Conservation (phyloP, 2,888 invertebrate species). For the Trachelus troglodyta region DNA sequence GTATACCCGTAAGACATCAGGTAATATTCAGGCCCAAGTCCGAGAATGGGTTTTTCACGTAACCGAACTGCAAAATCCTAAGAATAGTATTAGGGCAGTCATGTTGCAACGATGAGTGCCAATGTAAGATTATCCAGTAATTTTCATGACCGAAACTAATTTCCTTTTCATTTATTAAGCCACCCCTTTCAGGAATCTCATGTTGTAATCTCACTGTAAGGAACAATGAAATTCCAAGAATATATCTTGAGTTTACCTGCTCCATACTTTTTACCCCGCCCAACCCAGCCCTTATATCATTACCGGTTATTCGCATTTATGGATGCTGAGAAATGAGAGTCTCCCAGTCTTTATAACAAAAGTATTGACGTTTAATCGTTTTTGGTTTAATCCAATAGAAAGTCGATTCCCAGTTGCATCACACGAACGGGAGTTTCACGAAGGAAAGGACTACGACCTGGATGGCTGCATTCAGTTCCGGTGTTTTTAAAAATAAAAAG, state of each 20-base stretch:
- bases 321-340: no score
- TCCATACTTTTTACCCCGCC: background rate
- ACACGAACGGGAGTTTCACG: slow-evolving; percentile 16
- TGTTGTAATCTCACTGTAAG: no score
- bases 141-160: no score
- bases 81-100: slow-evolving; percentile 24
- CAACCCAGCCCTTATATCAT: no score
- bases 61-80: slow-evolving; percentile 45
- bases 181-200: no score
- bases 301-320: no score
- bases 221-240: no score
- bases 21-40: slow-evolving; percentile 40
- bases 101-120: background rate
- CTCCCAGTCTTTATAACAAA: no score
- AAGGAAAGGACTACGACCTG: slow-evolving; percentile 7
- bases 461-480: background rate
- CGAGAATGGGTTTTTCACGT: slow-evolving; percentile 46
- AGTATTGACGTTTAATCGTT: no score
- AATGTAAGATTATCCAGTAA: no score
- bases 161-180: no score
- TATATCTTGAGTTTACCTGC: background rate
- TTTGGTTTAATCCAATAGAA: slow-evolving; percentile 7
- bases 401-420: slow-evolving; percentile 16
- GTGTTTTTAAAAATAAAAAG: background rate
- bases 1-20: slow-evolving; percentile 38